Conservation (phyloP, 2,113 vertebrate species). For the Ia io region DNA sequence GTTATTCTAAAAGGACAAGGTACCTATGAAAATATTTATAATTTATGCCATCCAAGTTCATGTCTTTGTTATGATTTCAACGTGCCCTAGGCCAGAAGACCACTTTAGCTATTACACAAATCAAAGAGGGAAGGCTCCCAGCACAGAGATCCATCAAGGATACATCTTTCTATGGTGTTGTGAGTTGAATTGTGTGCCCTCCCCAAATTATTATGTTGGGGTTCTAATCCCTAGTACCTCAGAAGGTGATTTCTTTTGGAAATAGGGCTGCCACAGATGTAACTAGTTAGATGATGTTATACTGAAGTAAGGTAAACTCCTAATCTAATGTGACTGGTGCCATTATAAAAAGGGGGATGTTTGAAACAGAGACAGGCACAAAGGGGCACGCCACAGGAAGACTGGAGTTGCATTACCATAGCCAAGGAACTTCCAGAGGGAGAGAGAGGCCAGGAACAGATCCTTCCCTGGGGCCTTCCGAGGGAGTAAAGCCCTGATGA, state of each 20-base stretch:
- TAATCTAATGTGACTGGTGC: neutral
- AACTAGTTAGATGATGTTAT: neutral
- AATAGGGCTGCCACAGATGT: neutral
- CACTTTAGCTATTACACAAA: slow-evolving; percentile 34
- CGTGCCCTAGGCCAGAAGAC: neutral
- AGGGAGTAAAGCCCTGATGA: neutral
- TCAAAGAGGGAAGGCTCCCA: neutral
- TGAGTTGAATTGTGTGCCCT: neutral
- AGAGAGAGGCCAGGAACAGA: neutral
- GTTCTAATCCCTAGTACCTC: neutral
- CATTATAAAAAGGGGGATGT: neutral
- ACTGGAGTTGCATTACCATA: neutral
- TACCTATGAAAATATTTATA: slow-evolving; percentile 32
- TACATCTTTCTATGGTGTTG: neutral
- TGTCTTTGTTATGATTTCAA: slow-evolving; percentile 43
- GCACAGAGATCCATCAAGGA: neutral
- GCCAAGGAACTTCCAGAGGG: neutral
- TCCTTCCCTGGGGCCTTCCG: neutral
- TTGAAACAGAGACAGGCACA: neutral
- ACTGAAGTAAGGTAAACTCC: neutral
- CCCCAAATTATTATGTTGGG: neutral
- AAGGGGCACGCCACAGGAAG: neutral
- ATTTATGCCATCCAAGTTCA: neutral
- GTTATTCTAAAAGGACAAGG: slow-evolving; percentile 39
- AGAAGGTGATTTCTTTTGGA: slow-evolving; percentile 14